These are phyloP conservation scores for Magallana angulata DNA, from an alignment of 1,140 invertebrate species.

Conservation along the genomic window DNA sequence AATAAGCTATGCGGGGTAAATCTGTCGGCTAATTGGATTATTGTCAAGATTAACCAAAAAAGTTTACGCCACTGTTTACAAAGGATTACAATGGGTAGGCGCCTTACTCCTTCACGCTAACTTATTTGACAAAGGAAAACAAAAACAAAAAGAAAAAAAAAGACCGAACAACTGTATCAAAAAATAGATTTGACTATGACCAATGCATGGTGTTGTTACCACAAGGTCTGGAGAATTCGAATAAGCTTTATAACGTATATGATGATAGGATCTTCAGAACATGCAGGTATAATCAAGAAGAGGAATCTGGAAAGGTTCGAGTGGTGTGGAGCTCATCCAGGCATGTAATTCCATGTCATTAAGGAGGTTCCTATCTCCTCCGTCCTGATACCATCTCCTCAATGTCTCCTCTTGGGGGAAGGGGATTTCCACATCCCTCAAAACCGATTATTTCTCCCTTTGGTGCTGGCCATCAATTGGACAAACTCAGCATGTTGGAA, in stretches of 20 bases:
- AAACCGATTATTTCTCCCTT: background rate
- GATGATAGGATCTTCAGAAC: background rate
- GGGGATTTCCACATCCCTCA: background rate
- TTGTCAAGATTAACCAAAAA: slow-evolving; percentile 12
- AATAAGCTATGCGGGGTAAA: background rate
- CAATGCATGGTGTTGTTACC: background rate
- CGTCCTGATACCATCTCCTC: background rate
- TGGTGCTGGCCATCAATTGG: background rate
- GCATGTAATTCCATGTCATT: slow-evolving; percentile 31
- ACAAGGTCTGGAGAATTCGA: background rate
- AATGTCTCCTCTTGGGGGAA: background rate
- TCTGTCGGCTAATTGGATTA: slow-evolving; percentile 21
- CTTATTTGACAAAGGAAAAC: background rate
- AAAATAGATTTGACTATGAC: background rate
- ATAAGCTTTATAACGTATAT: background rate
- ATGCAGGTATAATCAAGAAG: background rate
- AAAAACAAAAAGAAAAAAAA: background rate
- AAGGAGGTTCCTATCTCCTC: slow-evolving; percentile 13
- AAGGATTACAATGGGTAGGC: slow-evolving; percentile 4
- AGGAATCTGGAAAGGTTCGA: slow-evolving; percentile 3
- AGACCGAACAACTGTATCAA: background rate
- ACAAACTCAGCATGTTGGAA: background rate
- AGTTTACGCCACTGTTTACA: background rate
- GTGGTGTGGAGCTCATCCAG: slow-evolving; percentile 3
- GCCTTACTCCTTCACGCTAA: background rate